phyloP scores from a whole-genome alignment of 2,113 vertebrate species.

The Rostratula benghalensis region DNA sequence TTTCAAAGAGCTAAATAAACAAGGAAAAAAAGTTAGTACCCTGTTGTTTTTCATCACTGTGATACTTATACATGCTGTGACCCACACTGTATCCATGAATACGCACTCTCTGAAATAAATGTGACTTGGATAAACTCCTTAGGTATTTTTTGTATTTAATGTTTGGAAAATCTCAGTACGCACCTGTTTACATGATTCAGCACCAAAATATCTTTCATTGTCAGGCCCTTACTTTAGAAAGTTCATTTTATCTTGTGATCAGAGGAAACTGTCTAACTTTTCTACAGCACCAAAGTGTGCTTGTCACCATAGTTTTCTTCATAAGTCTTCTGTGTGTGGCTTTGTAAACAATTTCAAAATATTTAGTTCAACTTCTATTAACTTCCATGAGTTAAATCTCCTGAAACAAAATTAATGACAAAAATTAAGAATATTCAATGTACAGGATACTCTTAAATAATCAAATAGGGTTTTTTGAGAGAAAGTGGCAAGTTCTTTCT shows the following conservation, averaged over 20 bases:
- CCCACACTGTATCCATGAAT: rapidly evolving
- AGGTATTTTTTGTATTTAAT: neutral
- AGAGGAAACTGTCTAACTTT: neutral
- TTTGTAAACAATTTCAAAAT: neutral
- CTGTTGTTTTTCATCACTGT: neutral
- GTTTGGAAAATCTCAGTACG: neutral
- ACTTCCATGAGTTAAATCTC: neutral
- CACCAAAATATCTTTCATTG: neutral
- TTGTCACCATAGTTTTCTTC: neutral
- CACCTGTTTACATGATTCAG: neutral
- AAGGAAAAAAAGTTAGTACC: neutral
- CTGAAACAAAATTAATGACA: neutral
- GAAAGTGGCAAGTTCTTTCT: neutral
- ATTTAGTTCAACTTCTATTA: neutral
- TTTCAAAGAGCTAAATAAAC: neutral
- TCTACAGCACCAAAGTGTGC: neutral
- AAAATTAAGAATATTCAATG: neutral
- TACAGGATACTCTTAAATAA: neutral
- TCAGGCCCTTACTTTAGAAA: neutral
- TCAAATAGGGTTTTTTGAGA: neutral
- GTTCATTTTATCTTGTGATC: neutral
- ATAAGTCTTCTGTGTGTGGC: neutral
- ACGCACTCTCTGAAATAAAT: neutral
- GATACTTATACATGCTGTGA: neutral
- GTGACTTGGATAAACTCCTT: neutral